Percentiles rank a stretch among this genome's conserved stretches.
phyloP scores from a whole-genome alignment of 2,797 vertebrate species.

The Spea hammondii region DNA sequence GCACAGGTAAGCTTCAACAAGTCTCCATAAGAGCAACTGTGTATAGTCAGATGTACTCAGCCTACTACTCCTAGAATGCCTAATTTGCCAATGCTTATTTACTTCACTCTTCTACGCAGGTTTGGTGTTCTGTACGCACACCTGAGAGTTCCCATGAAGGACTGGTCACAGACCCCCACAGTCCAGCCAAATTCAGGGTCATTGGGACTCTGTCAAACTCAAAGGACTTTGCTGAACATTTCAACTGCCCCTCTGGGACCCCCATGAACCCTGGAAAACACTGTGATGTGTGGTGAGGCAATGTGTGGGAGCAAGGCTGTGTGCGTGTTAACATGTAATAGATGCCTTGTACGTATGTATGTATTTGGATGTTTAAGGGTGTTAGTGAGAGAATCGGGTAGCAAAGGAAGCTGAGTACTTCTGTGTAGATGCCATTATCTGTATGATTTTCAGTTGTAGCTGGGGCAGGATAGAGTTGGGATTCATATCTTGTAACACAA shows the following conservation, averaged over 20 bases:
- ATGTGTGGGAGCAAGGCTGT: background rate
- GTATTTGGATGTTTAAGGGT: too few species aligned
- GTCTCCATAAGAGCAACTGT: too few species aligned
- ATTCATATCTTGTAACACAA: too few species aligned
- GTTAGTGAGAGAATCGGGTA: too few species aligned
- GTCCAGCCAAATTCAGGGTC: constrained; percentile 89
- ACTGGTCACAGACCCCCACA: constrained; percentile 93
- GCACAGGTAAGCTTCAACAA: constrained; percentile 78
- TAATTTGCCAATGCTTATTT: background rate
- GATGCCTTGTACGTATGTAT: background rate
- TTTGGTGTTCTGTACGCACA: constrained; percentile 95
- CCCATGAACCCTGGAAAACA: constrained; percentile 90
- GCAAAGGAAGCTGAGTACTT: too few species aligned
- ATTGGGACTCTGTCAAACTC: constrained; percentile 95
- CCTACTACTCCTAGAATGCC: too few species aligned
- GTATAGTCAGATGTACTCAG: too few species aligned
- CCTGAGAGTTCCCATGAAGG: constrained; percentile 96
- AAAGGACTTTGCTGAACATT: constrained; percentile 87
- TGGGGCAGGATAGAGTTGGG: too few species aligned
- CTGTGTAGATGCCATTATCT: too few species aligned
- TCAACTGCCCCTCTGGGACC: constrained; percentile 80
- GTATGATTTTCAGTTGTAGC: too few species aligned
- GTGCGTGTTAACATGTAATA: background rate
- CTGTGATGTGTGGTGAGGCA: constrained; percentile 92
- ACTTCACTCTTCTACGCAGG: constrained; percentile 68